Base-by-base conservation (phyloP, 2,888 invertebrate genomes). In the Acronicta aceris region DNA sequence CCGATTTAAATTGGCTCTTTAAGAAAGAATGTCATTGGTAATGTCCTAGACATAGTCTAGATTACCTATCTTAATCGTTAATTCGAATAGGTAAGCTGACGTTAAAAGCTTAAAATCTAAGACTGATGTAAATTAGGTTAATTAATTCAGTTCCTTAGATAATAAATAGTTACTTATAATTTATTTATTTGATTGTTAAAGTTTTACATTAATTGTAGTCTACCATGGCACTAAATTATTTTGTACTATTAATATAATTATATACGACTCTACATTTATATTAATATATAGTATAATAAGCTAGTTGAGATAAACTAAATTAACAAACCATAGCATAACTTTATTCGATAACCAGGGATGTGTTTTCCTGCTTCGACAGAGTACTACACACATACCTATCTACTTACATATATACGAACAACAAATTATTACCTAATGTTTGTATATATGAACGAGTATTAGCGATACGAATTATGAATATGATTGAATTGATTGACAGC, bases 41-140 rank as follows among this genome's bases (percentile, higher is more conserved):
- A 53, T 63, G 53, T 68, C 67, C 61, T 65, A 65, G 65, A 65
- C 38, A 6, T 69, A 74, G 63, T 63, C 56, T 65, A 51, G 42
- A 59, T 61, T 62, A 60, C 65, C n/a, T n/a, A n/a, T n/a, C 59
- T 40, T 49, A 47, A 56, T 61, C 61, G 51, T 59, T 64, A 12
- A 54, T 53, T 59, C 50, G 42, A 45, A 52, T 51, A 60, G 51
- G 63, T 70, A 52, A 50, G 57, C 38, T 25, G 59, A 77, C 60
- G 40, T 59, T 61, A 52, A 74, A 21, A 80, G 71, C 74, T 78
- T 81, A 81, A 79, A 79, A 78, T 84, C 79, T 76, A 88, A 89
- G 89, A 88, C 87, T 88, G 88, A 88, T 83, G 74, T 76, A 73
- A 84, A 71, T 82, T 83, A 83, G 88, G 85, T 88, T 85, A 76